Evolutionary conservation across 2,888 invertebrate species (phyloP).

Genomic region (Phania funesta): DNA sequence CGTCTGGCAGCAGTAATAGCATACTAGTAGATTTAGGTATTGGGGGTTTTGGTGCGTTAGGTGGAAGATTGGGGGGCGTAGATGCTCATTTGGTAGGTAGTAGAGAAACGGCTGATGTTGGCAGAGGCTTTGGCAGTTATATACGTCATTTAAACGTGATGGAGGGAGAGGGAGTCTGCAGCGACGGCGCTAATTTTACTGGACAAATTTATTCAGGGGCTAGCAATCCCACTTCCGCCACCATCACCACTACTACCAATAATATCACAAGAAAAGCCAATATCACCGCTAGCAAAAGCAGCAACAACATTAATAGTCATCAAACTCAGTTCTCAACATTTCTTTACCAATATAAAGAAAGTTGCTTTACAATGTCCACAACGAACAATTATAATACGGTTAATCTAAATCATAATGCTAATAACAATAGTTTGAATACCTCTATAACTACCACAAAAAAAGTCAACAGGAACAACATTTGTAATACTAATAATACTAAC

Average conservation of each 20-base stretch:
- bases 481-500: conserved; percentile 57
- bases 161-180: conserved; percentile 65
- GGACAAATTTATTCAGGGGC: conserved; percentile 66
- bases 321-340: conserved; percentile 44
- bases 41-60: conserved; percentile 60
- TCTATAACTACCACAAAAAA: conserved; percentile 62
- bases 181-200: conserved; percentile 63
- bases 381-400: conserved; percentile 53
- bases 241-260: conserved; percentile 68
- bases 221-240: conserved; percentile 70
- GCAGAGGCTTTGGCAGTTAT: conserved; percentile 63
- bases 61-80: conserved; percentile 62
- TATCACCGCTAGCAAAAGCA: conserved; percentile 63
- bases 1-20: conserved; percentile 63
- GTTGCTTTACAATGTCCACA: conserved; percentile 55
- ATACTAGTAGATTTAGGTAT: conserved; percentile 58
- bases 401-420: conserved; percentile 39
- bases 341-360: conserved; percentile 56
- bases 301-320: conserved; percentile 59
- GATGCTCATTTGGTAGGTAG: conserved; percentile 60
- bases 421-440: conserved; percentile 53
- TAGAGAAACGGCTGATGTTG: conserved; percentile 65
- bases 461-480: conserved; percentile 55
- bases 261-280: conserved; percentile 61
- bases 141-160: conserved; percentile 58